Conservation (phyloP, 1,140 invertebrate genomes). For the Pentalonia nigronervosa region DNA sequence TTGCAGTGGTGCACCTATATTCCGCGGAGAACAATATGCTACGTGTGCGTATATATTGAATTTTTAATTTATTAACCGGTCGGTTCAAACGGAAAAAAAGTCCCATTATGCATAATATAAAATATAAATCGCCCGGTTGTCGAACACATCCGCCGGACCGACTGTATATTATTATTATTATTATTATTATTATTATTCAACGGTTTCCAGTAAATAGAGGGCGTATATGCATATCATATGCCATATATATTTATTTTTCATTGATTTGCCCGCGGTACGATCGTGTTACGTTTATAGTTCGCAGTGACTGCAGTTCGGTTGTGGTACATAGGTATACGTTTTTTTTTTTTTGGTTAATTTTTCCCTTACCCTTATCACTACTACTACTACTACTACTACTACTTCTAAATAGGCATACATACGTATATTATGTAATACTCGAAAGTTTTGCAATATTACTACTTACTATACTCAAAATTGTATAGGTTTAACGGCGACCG, state of each 20-base stretch:
- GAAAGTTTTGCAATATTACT: not conserved
- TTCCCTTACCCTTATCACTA: not conserved
- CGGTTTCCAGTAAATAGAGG: not conserved
- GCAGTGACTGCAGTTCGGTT: not conserved
- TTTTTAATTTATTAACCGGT: slow-evolving; percentile 42
- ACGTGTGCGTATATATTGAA: not conserved
- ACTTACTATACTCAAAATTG: not conserved
- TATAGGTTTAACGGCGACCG: not conserved
- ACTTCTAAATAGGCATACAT: not conserved
- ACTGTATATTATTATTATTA: not conserved
- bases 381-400: not conserved
- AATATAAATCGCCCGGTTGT: slow-evolving; percentile 6
- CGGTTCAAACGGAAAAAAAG: not conserved
- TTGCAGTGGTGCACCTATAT: not conserved
- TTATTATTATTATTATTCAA: not conserved
- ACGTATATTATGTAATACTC: not conserved
- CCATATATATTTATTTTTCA: not conserved
- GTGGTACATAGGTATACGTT: not conserved
- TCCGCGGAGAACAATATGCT: not conserved
- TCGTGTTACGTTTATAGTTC: not conserved
- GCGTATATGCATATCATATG: not conserved
- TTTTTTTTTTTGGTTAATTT: not conserved
- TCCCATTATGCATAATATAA: slow-evolving; percentile 13
- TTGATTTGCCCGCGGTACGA: not conserved
- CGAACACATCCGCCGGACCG: not conserved